Evolutionary conservation across 1,140 invertebrate genomes (phyloP).

Genomic region (Formica selysi): DNA sequence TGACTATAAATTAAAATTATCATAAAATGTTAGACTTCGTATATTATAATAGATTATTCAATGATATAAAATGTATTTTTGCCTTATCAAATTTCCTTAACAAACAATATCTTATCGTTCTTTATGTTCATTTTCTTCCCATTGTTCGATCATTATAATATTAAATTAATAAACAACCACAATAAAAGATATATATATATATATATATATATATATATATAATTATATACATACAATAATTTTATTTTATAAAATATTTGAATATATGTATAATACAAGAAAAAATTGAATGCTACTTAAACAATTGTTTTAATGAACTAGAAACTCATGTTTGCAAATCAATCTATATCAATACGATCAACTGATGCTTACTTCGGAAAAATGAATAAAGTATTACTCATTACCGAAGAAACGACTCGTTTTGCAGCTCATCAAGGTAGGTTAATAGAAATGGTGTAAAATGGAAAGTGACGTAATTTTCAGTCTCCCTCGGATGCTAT

Average conservation of each 20-base stretch:
- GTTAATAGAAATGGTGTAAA: conserved; percentile 59
- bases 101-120: not conserved
- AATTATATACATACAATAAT: not conserved
- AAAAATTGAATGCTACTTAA: not conserved
- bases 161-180: not conserved
- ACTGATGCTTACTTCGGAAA: not conserved
- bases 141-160: not conserved
- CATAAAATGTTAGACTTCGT: not conserved
- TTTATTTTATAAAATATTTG: not conserved
- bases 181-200: not conserved
- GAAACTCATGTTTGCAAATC: not conserved
- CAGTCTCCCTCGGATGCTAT: conserved; percentile 44
- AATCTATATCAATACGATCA: not conserved
- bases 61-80: not conserved
- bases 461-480: conserved; percentile 70
- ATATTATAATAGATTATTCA: conserved; percentile 6
- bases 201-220: not conserved
- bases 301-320: not conserved
- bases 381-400: conserved; percentile 1
- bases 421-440: conserved; percentile 41
- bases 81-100: not conserved
- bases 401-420: conserved; percentile 38
- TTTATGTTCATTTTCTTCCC: not conserved
- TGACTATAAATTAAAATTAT: conserved; percentile 6
- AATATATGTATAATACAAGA: not conserved